phyloP scores from a whole-genome alignment of 2,888 invertebrate species.

The Sminthurinus aureus region DNA sequence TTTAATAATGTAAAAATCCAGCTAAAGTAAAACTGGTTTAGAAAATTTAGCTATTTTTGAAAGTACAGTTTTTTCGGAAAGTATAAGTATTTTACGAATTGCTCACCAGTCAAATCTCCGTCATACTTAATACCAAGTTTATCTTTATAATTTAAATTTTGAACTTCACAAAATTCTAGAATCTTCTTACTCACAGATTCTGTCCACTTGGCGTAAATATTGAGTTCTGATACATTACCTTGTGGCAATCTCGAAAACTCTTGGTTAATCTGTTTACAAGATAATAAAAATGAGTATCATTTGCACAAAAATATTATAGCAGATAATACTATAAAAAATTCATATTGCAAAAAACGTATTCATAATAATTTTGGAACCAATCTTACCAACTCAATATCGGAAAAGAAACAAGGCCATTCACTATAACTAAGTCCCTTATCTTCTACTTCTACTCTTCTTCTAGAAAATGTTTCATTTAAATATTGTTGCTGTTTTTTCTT shows the following conservation, averaged over 20 bases:
- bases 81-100: no score
- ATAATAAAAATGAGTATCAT: not conserved
- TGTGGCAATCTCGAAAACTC: not conserved
- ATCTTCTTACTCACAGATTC: not conserved
- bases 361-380: no score
- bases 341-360: no score
- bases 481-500: not conserved
- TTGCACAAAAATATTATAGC: no score
- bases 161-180: not conserved
- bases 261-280: not conserved
- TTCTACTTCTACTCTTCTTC: not conserved
- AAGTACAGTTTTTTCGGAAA: no score
- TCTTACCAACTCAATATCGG: not conserved
- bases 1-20: no score
- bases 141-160: not conserved
- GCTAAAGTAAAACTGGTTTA: no score
- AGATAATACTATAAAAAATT: no score
- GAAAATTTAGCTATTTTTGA: no score
- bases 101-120: no score
- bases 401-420: constrained; percentile 2
- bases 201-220: not conserved
- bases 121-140: not conserved
- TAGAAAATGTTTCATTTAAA: not conserved
- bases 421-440: not conserved
- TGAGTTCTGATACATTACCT: not conserved